These are phyloP conservation scores for Bufotes viridis DNA, from an alignment of 2,797 vertebrate species.

Conservation along the genomic window DNA sequence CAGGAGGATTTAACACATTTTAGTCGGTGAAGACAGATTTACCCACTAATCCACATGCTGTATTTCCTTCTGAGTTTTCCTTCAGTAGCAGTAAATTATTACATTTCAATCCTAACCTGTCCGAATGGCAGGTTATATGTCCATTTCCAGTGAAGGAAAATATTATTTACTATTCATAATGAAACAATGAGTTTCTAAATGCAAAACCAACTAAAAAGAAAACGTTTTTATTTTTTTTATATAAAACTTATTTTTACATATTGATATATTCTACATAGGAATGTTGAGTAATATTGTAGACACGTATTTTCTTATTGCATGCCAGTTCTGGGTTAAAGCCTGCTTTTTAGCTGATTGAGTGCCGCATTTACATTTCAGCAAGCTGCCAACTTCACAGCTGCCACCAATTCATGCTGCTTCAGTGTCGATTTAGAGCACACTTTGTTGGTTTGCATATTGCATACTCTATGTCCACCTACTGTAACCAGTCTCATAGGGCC, in stretches of 20 bases:
- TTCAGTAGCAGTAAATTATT: conserved; percentile 21
- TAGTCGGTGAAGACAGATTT: conserved; percentile 41
- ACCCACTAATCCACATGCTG: conserved; percentile 21
- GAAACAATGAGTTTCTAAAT: neutral
- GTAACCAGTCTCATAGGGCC: too few relatives aligned
- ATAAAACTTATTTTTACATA: neutral
- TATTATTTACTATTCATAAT: neutral
- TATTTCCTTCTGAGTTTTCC: conserved; percentile 20
- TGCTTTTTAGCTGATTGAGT: neutral
- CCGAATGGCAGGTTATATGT: neutral
- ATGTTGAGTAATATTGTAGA: neutral
- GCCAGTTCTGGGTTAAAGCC: neutral
- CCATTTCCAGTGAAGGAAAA: neutral
- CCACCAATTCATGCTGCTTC: too few relatives aligned
- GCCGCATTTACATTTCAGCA: neutral
- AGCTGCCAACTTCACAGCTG: neutral
- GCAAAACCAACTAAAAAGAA: neutral
- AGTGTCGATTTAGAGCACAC: too few relatives aligned
- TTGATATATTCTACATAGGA: neutral
- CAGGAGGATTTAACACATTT: conserved; percentile 37
- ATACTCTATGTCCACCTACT: too few relatives aligned
- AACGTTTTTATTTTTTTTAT: too few relatives aligned
- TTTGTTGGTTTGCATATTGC: too few relatives aligned
- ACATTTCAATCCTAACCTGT: conserved; percentile 9
- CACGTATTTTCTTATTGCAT: too few relatives aligned